Evolutionary conservation across 2,888 invertebrate species (phyloP).

Genomic region (Torymus auratus): DNA sequence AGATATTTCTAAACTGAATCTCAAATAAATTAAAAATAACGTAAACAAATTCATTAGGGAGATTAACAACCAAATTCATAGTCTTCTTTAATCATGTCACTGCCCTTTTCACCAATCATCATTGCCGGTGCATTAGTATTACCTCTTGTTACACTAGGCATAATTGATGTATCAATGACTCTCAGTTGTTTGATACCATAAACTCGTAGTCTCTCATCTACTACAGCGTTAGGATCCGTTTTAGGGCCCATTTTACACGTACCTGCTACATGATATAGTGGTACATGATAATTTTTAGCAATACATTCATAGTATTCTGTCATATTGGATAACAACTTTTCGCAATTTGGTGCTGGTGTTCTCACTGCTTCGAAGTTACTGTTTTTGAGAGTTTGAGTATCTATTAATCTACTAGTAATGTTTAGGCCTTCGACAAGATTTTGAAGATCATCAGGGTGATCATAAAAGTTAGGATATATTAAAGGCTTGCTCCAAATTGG

Average conservation of each 20-base stretch:
- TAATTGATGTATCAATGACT: constrained; percentile 29
- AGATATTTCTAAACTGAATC: too few species aligned
- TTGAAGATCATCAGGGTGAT: background rate
- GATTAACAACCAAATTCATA: background rate
- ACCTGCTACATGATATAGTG: constrained; percentile 6
- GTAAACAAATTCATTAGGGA: too few species aligned
- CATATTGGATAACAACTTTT: background rate
- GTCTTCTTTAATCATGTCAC: constrained; percentile 4
- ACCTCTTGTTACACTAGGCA: constrained; percentile 14
- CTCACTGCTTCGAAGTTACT: too few species aligned
- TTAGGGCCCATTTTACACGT: too few species aligned
- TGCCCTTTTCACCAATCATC: too few species aligned
- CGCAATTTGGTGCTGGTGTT: constrained; percentile 18
- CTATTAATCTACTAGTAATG: background rate
- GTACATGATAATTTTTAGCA: constrained; percentile 2
- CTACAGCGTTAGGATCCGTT: background rate
- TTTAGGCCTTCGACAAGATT: background rate
- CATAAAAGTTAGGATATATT: constrained; percentile 1
- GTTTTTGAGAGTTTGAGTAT: constrained; percentile 18
- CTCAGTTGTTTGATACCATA: constrained; percentile 21
- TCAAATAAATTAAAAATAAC: too few species aligned
- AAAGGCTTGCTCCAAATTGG: constrained; percentile 13
- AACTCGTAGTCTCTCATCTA: constrained; percentile 16
- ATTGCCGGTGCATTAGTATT: constrained; percentile 21
- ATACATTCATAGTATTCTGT: background rate